Evolutionary conservation across 2,888 invertebrate genomes (phyloP), one percentile per base, ranked within the genome.

Genomic region (Octodonta nipae): DNA sequence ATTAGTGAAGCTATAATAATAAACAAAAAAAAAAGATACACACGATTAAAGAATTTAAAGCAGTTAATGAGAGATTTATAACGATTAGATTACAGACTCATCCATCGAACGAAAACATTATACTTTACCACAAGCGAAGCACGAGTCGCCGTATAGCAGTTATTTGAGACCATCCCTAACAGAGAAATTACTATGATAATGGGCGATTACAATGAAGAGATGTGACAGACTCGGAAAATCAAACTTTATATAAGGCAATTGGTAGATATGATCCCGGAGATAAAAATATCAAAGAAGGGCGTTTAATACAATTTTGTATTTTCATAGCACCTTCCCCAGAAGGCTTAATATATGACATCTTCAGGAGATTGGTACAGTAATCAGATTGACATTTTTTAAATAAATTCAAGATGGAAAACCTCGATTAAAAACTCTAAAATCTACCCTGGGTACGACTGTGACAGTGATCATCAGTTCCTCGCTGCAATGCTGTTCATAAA

Each of bases 141-240:
- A 20, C 20, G 7, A 7, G 20, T 7, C n/a, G 20, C 6, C n/a
- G 7, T 20, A 20, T 10, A 26, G 12, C 26, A 26, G 12, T 10
- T 26, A 26, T 10, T 26, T 5, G 26, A 26, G 6, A 11, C 5
- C 26, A 5, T 11, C 6, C 26, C 26, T 8, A 26, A 26, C 26
- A 26, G 26, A 26, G 26, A 26, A 26, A 26, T 26, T 10, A 26
- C 26, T 10, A 6, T 10, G 11, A 26, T 26, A 26, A 26, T 26
- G n/a, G 26, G 12, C 26, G 26, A 26, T 10, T 26, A 11, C n/a
- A 26, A 26, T 10, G 26, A 5, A 5, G n/a, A 26, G n/a, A 10
- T 26, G 26, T 5, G 26, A 26, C 6, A 26, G 26, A 26, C 12
- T 10, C 12, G 5, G 11, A 10, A 11, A 10, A 11, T 26, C 26